Evolutionary conservation across 2,888 invertebrate genomes (phyloP), one percentile per base, ranked within the genome.

Genomic region (Poecilobothrus nobilitatus): DNA sequence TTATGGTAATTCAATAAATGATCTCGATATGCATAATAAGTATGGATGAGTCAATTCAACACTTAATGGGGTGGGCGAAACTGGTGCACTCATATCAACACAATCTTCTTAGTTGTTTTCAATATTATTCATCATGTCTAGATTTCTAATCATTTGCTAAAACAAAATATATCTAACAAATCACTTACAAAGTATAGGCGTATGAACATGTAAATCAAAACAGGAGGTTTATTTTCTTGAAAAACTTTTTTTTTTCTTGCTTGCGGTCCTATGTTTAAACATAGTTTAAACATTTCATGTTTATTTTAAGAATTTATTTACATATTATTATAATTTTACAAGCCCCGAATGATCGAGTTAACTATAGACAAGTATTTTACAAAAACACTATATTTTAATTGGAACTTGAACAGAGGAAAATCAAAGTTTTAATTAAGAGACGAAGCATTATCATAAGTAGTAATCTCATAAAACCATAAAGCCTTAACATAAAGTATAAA

Each of bases 81-180:
- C 78, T 7, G 84, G 81, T 0, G 84, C 82, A 72, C 85, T 86
- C 0, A 83, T 81, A 74, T 82, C 82, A 7, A 81, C 79, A 6
- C 77, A 76, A 70, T 77, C 80, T 44, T 81, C 79, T 69, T 80
- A 80, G 62, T 76, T 78, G 67, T 77, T 78, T 73, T 87, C 85
- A 70, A 88, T 78, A 73, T 88, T 86, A 68, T 87, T 84, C 75
- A 90, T 83, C 74, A 90, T 84, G 66, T 87, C 87, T 33, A 91
- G 91, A 78, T 91, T 89, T 67, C 90, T 85, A 78, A 91, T 87
- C 67, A 91, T 86, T 66, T 91, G 86, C 20, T 90, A 91, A 75
- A 92, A 81, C 72, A 91, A 86, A 91, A 86, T 85, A 92, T 84
- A 81, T 93, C 91, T 91, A 91, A 92, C 80, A 91, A 85, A 76